Conservation (phyloP, 1,140 invertebrate genomes). For the Pantala flavescens region DNA sequence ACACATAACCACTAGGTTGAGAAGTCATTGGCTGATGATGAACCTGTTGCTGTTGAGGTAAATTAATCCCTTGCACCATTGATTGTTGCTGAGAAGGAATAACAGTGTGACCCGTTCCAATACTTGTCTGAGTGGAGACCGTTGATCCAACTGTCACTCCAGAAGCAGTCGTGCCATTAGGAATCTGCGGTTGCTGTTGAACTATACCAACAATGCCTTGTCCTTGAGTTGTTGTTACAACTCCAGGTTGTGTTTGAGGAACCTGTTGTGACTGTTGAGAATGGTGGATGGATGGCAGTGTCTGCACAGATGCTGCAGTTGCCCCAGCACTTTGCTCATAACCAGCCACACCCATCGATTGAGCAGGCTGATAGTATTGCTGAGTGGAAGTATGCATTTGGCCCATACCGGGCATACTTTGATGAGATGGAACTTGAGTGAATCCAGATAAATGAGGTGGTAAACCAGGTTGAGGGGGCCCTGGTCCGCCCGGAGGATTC, state of each 20-base stretch:
- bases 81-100: neutral
- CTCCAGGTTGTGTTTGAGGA: slow-evolving; percentile 15
- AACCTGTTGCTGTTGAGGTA: slow-evolving; percentile 13
- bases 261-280: slow-evolving; percentile 16
- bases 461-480: neutral
- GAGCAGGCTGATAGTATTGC: neutral
- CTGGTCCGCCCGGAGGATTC: neutral
- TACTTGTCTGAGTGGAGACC: neutral
- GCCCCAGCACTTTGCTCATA: slow-evolving; percentile 1
- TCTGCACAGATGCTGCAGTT: slow-evolving; percentile 12
- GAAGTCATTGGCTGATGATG: neutral
- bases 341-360: neutral
- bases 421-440: neutral
- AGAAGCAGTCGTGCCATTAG: neutral
- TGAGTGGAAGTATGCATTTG: neutral
- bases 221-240: neutral
- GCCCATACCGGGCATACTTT: neutral
- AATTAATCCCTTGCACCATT: neutral
- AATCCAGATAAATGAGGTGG: neutral
- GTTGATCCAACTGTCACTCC: neutral
- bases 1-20: slow-evolving; percentile 14
- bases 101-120: neutral
- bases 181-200: neutral
- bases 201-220: neutral
- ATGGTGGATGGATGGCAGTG: neutral